Base-by-base conservation (phyloP, 2,113 vertebrate species). In the Ceyx margarethae region DNA sequence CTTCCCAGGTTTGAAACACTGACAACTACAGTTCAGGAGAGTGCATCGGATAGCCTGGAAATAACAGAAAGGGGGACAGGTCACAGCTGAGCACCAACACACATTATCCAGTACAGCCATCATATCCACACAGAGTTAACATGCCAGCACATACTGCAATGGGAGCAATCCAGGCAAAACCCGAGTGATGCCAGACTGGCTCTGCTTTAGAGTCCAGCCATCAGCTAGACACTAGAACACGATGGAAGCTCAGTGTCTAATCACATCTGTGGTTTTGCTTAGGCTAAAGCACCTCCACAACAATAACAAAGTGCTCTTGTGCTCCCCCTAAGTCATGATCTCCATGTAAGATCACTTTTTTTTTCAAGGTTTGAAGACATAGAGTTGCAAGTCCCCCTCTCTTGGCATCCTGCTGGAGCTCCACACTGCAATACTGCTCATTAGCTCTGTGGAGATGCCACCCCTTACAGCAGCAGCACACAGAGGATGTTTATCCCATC, bases 1-100 rank as follows among this genome's bases (percentile, higher is more conserved):
- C 94, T 99, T 99, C 73, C 98, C 98, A 13, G 99, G 98, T 93
- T 98, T 99, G 97, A 99, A 99, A 95, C 98, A 98, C 80, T 98
- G 98, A 96, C 99, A 99, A 93, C 96, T 98, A 96, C 99, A 99
- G 97, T 98, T 99, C 92, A 98, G 94, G n/a, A 99, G 96, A 86
- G 98, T 99, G 96, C 99, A 99, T 96, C 98, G 98, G 84, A 99
- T 99, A 74, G 98, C 98, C 99, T 99, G 96, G 69, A 94, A 96
- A 83, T 96, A 85, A 97, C 40, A 56, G 87, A 91, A 66, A 97
- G 56, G 40, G 31, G 29, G 21, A 66, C 0, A 53, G 29, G 23
- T 17, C 31, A 78, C n/a, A 42, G 1, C 58, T 51, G 62, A 89
- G 29, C 20, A 77, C 33, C 0, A 3, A 13, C 73, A 74, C 40